phyloP scores from a whole-genome alignment of 2,797 vertebrate genomes.

The Gadopsis bispinosus region DNA sequence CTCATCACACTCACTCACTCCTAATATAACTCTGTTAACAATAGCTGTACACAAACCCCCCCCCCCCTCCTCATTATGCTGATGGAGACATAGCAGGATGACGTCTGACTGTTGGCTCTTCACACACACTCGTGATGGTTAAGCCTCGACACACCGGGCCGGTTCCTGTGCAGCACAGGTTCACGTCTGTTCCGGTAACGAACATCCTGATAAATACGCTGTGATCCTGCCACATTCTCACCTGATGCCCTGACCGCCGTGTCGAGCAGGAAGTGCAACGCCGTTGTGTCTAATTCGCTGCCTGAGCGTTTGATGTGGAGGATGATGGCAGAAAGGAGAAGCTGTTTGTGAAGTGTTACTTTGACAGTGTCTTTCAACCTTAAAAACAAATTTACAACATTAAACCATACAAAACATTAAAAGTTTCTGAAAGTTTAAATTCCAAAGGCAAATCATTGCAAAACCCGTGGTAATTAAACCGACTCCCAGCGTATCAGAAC shows the following conservation, averaged over 20 bases:
- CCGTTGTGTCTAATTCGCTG: neutral
- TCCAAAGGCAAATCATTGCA: neutral
- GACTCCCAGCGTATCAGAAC: too few species aligned
- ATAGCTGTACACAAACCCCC: conserved; percentile 39
- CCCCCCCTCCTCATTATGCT: conserved; percentile 24
- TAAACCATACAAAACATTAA: too few species aligned
- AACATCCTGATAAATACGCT: neutral
- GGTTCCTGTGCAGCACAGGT: neutral
- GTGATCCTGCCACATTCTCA: neutral
- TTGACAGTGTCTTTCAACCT: too few species aligned
- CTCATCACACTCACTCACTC: conserved; percentile 34
- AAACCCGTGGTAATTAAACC: too few species aligned
- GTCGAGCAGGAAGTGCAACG: neutral
- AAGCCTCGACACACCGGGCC: neutral
- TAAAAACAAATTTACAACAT: too few species aligned
- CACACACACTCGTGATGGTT: conserved; percentile 10
- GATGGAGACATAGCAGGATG: conserved; percentile 31
- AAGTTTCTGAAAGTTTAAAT: neutral
- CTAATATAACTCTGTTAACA: conserved; percentile 60
- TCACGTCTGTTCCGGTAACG: too few species aligned
- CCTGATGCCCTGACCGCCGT: too few species aligned
- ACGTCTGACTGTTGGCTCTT: neutral
- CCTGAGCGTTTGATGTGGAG: neutral
- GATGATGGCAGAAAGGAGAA: too few species aligned
- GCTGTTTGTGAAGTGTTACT: too few species aligned